phyloP scores from a whole-genome alignment of 1,140 invertebrate species.

The Diprion similis region DNA sequence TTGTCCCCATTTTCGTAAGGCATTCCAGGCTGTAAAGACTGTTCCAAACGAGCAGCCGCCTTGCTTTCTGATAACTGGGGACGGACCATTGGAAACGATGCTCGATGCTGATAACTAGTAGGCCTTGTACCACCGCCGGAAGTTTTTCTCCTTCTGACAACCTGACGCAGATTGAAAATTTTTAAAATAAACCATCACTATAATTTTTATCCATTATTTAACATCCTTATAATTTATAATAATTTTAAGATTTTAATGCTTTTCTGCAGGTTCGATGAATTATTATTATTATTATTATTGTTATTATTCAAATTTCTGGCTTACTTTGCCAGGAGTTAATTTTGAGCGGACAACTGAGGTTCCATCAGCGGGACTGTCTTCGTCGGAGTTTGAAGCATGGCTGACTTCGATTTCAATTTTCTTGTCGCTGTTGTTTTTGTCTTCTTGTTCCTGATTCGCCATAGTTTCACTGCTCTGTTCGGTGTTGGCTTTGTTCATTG shows the following conservation, averaged over 20 bases:
- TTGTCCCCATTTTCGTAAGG: constrained; percentile 53
- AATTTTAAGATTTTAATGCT: constrained; percentile 27
- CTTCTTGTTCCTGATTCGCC: background rate
- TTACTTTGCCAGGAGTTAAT: constrained; percentile 72
- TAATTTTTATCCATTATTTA: background rate
- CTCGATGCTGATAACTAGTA: constrained; percentile 54
- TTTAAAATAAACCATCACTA: background rate
- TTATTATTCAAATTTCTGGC: background rate
- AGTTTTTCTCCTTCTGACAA: constrained; percentile 47
- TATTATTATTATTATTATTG: constrained; percentile 16
- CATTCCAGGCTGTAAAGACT: constrained; percentile 47
- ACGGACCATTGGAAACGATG: constrained; percentile 64
- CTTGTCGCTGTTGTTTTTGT: constrained; percentile 43
- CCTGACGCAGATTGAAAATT: constrained; percentile 27
- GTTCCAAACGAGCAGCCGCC: constrained; percentile 52
- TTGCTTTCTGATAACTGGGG: constrained; percentile 59
- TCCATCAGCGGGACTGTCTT: constrained; percentile 63
- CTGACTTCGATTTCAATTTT: constrained; percentile 63
- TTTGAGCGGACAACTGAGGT: constrained; percentile 69
- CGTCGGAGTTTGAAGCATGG: constrained; percentile 65
- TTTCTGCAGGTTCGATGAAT: constrained; percentile 57
- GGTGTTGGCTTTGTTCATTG: constrained; percentile 12
- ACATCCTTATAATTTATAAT: too few species aligned
- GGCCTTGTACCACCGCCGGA: constrained; percentile 41
- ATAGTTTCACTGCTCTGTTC: background rate